Evolutionary conservation across 2,888 invertebrate species (phyloP).

Genomic region (Nemurella pictetii): DNA sequence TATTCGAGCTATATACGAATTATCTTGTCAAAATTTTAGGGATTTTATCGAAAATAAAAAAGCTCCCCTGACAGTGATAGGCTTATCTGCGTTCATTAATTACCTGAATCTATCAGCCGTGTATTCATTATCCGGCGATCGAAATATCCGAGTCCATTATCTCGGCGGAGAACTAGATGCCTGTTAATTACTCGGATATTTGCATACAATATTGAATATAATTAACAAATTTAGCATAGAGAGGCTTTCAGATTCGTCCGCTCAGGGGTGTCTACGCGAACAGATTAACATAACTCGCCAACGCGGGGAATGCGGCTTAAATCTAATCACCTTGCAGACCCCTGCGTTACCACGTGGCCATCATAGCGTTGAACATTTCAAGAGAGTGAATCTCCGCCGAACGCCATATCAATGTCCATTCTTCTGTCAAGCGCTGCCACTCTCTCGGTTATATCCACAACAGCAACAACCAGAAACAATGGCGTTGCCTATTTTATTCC

Average conservation of each 20-base stretch:
- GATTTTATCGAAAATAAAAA: background rate
- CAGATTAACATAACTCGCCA: background rate
- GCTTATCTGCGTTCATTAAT: conserved; percentile 5
- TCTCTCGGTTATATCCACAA: background rate
- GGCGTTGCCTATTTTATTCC: background rate
- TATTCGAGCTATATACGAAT: background rate
- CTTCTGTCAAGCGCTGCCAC: background rate
- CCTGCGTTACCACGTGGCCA: background rate
- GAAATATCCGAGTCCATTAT: background rate
- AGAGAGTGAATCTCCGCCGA: background rate
- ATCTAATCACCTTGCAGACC: background rate
- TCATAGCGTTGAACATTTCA: background rate
- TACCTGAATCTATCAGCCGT: background rate
- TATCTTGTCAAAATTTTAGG: background rate
- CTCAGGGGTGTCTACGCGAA: background rate
- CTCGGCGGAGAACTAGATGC: background rate
- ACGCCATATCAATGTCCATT: conserved; percentile 1
- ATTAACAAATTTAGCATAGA: background rate
- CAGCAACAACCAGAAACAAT: conserved; percentile 1
- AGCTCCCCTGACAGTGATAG: conserved; percentile 1
- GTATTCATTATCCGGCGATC: background rate
- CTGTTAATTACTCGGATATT: background rate
- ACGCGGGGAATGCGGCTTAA: background rate
- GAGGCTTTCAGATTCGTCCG: background rate
- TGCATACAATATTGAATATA: conserved; percentile 31